phyloP scores from a whole-genome alignment of 64 coral and sea anemone genomes.

The Stylophora pistillata region DNA sequence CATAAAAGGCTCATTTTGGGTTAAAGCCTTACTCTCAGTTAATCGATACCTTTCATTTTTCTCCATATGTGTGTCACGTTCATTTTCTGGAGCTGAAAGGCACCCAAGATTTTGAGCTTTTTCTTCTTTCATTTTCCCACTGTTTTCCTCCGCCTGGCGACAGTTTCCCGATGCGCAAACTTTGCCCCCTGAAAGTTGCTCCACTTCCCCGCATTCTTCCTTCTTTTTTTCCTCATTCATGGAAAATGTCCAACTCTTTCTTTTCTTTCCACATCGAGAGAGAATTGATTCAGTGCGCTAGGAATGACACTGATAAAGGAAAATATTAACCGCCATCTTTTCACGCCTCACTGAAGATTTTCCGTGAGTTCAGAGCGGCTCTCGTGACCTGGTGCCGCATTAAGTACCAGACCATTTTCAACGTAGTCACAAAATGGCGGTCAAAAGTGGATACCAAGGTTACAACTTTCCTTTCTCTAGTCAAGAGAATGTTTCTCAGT shows the following conservation, averaged over 20 bases:
- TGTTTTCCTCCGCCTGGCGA: not conserved
- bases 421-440: not conserved
- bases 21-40: not conserved
- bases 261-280: constrained; percentile 44
- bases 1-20: not conserved
- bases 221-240: constrained; percentile 44
- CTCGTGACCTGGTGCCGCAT: constrained; percentile 41
- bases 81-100: not conserved
- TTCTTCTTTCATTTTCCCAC: constrained; percentile 12
- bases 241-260: not conserved
- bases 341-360: constrained; percentile 26
- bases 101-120: not conserved
- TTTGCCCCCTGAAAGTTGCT: constrained; percentile 8
- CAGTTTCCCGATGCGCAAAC: not conserved
- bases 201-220: constrained; percentile 27
- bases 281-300: constrained; percentile 7
- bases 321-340: constrained; percentile 40
- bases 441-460: not conserved
- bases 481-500: constrained; percentile 28
- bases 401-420: constrained; percentile 7
- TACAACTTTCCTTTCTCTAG: constrained; percentile 55
- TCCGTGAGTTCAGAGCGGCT: constrained; percentile 17
- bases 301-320: not conserved
- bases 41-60: constrained; percentile 11
- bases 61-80: not conserved